Evolutionary conservation across 1,140 invertebrate species (phyloP).

Genomic region (Melitaea cinxia): DNA sequence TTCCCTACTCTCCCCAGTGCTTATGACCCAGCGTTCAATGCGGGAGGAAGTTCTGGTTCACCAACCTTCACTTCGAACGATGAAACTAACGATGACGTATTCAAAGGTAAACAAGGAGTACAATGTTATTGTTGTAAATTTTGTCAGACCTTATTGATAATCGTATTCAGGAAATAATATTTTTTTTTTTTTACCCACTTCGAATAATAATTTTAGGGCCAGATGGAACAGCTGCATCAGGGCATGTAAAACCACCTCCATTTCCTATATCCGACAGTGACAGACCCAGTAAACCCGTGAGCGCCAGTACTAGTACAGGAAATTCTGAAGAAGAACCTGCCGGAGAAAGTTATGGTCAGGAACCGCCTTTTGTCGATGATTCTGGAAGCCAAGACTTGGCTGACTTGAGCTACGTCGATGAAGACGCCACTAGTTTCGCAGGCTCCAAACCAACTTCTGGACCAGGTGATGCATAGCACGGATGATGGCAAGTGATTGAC

Average conservation of each 20-base stretch:
- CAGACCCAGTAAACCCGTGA: conserved; percentile 44
- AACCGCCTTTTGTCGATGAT: conserved; percentile 46
- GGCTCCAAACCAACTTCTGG: conserved; percentile 64
- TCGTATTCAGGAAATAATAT: background rate
- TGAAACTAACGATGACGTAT: conserved; percentile 70
- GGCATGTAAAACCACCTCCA: conserved; percentile 75
- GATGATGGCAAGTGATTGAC: conserved; percentile 67
- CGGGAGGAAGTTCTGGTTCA: conserved; percentile 41
- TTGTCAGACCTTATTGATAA: background rate
- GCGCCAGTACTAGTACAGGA: conserved; percentile 2
- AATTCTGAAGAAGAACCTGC: conserved; percentile 34
- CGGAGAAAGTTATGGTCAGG: conserved; percentile 45
- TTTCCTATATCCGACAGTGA: conserved; percentile 61
- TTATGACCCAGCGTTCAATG: conserved; percentile 77
- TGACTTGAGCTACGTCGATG: conserved; percentile 54
- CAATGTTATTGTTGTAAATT: too few species aligned
- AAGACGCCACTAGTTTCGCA: conserved; percentile 58
- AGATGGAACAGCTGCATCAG: conserved; percentile 80
- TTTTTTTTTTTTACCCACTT: background rate
- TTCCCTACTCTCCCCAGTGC: conserved; percentile 76
- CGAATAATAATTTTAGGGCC: conserved; percentile 59
- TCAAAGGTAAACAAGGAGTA: conserved; percentile 52
- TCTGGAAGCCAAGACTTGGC: conserved; percentile 35
- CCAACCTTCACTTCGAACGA: conserved; percentile 59
- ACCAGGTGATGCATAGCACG: conserved; percentile 77